Evolutionary conservation across 2,888 invertebrate species (phyloP).

Genomic region (Polydrusus cervinus): DNA sequence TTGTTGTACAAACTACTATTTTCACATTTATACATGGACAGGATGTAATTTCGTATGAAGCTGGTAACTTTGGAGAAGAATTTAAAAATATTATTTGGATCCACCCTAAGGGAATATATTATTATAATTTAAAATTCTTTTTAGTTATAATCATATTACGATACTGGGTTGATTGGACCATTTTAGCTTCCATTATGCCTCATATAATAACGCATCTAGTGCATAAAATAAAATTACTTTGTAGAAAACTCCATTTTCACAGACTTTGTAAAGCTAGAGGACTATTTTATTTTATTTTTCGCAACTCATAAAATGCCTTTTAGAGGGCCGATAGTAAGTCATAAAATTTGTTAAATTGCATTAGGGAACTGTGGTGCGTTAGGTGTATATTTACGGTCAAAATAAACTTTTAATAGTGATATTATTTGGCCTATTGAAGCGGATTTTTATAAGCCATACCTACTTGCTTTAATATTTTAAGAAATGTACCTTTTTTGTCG

Average conservation of each 20-base stretch:
- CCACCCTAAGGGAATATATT: too few relatives aligned
- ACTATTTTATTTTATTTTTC: slow-evolving; percentile 42
- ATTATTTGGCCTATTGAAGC: neutral
- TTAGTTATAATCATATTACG: neutral
- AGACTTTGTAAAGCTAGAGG: slow-evolving; percentile 38
- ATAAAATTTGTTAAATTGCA: slow-evolving; percentile 41
- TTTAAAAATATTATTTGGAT: too few relatives aligned
- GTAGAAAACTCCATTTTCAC: slow-evolving; percentile 24
- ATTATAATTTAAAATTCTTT: slow-evolving; percentile 1
- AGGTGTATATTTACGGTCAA: slow-evolving; percentile 3
- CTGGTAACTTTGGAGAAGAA: too few relatives aligned
- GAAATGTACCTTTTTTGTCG: too few relatives aligned
- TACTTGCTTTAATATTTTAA: neutral
- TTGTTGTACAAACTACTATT: too few relatives aligned
- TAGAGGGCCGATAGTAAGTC: slow-evolving; percentile 33
- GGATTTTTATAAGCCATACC: neutral
- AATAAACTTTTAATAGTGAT: slow-evolving; percentile 1
- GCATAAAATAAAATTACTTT: slow-evolving; percentile 37
- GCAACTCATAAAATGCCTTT: slow-evolving; percentile 40
- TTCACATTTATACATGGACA: too few relatives aligned
- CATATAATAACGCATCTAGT: slow-evolving; percentile 17
- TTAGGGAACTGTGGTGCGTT: slow-evolving; percentile 23
- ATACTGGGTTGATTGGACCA: neutral
- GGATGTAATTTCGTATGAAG: too few relatives aligned
- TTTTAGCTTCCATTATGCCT: slow-evolving; percentile 6